These are phyloP conservation scores for Ophonus ardosiacus DNA, from an alignment of 2,888 invertebrate species.

Conservation along the genomic window DNA sequence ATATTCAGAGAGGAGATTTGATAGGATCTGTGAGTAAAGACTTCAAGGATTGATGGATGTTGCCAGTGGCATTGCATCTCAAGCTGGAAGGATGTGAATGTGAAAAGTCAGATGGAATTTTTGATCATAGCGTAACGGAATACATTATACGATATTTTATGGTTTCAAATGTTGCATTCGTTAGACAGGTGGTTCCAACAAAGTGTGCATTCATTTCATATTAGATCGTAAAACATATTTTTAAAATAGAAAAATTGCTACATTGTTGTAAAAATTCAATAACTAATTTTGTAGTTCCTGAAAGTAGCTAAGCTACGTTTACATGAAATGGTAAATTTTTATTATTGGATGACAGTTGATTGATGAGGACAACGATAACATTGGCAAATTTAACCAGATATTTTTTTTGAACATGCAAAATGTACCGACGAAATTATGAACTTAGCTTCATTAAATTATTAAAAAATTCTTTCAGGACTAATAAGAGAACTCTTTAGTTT, in stretches of 20 bases:
- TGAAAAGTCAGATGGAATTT: conserved; percentile 24
- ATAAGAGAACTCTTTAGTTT: too few relatives aligned
- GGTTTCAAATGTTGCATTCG: neutral
- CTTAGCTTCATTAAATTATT: too few relatives aligned
- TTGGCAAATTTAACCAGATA: too few relatives aligned
- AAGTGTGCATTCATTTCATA: neutral
- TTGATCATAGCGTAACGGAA: neutral
- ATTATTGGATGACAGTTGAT: too few relatives aligned
- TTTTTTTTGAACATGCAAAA: too few relatives aligned
- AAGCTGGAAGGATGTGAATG: neutral
- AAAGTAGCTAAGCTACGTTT: too few relatives aligned
- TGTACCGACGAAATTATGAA: too few relatives aligned
- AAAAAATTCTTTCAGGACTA: too few relatives aligned
- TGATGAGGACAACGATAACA: too few relatives aligned
- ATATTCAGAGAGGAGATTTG: neutral
- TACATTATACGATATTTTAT: conserved; percentile 14
- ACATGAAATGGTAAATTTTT: too few relatives aligned
- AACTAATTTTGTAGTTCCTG: too few relatives aligned
- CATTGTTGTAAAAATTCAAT: neutral
- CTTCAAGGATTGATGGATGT: conserved; percentile 36
- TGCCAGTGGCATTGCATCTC: neutral
- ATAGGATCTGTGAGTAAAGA: conserved; percentile 29
- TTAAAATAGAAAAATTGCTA: neutral
- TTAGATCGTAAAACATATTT: neutral
- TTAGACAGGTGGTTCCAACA: too few relatives aligned